Percentiles rank a stretch among this genome's conserved stretches.
Conservation (phyloP, 2,113 vertebrate genomes). For the Upupa epops region DNA sequence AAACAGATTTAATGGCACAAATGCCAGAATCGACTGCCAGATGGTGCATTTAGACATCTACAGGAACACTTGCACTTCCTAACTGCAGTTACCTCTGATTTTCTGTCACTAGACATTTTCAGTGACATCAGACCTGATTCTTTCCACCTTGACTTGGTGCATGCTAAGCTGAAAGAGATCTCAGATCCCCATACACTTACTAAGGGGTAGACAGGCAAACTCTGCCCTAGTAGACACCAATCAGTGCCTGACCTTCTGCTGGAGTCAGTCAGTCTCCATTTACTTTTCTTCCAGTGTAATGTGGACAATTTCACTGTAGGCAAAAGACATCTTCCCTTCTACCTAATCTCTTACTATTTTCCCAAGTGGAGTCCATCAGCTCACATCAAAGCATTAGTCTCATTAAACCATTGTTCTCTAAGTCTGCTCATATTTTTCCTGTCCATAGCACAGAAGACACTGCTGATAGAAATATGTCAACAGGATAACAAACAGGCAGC, state of each 20-base stretch:
- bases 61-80: background rate
- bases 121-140: background rate
- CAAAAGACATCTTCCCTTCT: background rate
- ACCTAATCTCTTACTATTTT: conserved; percentile 32
- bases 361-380: conserved; percentile 44
- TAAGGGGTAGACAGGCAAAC: background rate
- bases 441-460: conserved; percentile 49
- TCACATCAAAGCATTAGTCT: conserved; percentile 55
- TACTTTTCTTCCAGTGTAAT: conserved; percentile 44
- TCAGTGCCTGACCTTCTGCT: conserved; percentile 35
- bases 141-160: background rate
- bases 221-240: background rate
- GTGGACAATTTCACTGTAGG: conserved; percentile 42
- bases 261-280: conserved; percentile 57
- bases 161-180: background rate
- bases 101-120: background rate
- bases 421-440: conserved; percentile 54
- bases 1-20: background rate
- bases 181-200: background rate
- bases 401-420: conserved; percentile 58
- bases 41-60: background rate
- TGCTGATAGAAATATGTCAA: conserved; percentile 67
- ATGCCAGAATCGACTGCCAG: background rate
- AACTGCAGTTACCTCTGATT: background rate
- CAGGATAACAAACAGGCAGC: conserved; percentile 66